These are phyloP conservation scores for Chiroxiphia lanceolata DNA, from an alignment of 2,797 vertebrate species.

Conservation along the genomic window DNA sequence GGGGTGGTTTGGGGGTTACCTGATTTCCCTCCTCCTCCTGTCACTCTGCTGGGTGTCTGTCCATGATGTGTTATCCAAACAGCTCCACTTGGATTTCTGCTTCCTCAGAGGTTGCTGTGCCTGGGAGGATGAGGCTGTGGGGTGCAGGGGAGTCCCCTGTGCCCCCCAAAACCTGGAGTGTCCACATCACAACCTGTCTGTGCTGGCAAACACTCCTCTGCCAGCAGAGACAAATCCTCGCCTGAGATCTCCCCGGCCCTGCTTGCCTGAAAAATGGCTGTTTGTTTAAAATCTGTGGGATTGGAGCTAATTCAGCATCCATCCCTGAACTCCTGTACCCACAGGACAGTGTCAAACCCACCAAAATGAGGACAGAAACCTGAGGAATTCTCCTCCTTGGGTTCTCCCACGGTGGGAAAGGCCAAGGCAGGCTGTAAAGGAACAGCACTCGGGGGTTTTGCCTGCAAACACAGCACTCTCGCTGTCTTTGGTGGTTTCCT, in stretches of 20 bases:
- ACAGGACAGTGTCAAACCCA: not conserved
- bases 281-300: not conserved
- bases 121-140: fast-evolving
- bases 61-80: not conserved
- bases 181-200: fast-evolving
- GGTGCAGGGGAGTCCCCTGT: not conserved
- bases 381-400: not conserved
- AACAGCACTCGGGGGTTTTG: not conserved
- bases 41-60: not conserved
- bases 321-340: not conserved
- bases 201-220: not conserved
- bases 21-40: not conserved
- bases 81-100: not conserved
- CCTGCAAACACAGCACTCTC: not conserved
- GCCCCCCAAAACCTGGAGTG: not conserved
- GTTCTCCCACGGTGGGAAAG: not conserved
- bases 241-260: not conserved
- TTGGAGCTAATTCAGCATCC: not conserved
- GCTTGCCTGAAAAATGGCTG: not conserved
- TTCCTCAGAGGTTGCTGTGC: not conserved
- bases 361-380: not conserved
- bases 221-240: not conserved
- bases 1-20: not conserved
- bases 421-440: not conserved
- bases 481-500: not conserved